Evolutionary conservation across 2,113 vertebrate genomes (phyloP).

Genomic region (Urocynchramus pylzowi): DNA sequence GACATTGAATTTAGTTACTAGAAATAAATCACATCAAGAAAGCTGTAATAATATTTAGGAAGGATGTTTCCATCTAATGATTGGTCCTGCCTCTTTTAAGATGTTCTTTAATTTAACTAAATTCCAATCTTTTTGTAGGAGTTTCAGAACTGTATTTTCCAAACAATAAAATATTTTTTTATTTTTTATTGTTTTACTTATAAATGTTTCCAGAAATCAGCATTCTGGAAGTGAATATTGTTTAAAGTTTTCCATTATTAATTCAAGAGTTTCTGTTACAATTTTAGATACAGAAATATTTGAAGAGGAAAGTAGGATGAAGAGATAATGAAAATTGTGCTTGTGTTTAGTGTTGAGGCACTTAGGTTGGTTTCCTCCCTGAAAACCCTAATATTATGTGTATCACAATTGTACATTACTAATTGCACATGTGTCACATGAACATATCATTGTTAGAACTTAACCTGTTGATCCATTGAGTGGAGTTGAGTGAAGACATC

Average conservation of each 20-base stretch:
- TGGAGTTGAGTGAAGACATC: not conserved
- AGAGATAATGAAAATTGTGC: not conserved
- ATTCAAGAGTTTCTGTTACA: not conserved
- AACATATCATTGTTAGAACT: not conserved
- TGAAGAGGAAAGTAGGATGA: not conserved
- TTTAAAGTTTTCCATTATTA: not conserved
- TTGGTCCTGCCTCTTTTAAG: not conserved
- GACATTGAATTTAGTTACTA: not conserved
- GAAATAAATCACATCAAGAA: not conserved
- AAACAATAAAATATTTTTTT: not conserved
- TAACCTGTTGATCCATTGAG: not conserved
- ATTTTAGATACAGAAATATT: not conserved
- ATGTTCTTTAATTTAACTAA: not conserved
- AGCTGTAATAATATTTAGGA: not conserved
- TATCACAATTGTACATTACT: not conserved
- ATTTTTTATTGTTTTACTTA: not conserved
- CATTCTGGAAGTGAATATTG: not conserved
- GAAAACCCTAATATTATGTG: not conserved
- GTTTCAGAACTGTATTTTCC: not conserved
- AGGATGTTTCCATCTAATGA: not conserved
- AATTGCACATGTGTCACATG: accelerated
- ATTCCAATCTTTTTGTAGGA: not conserved
- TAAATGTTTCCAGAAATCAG: not conserved
- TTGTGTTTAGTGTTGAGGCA: not conserved
- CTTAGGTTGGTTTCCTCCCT: not conserved